Base-by-base conservation (phyloP, 2,797 vertebrate genomes). In the Malurus splendens region DNA sequence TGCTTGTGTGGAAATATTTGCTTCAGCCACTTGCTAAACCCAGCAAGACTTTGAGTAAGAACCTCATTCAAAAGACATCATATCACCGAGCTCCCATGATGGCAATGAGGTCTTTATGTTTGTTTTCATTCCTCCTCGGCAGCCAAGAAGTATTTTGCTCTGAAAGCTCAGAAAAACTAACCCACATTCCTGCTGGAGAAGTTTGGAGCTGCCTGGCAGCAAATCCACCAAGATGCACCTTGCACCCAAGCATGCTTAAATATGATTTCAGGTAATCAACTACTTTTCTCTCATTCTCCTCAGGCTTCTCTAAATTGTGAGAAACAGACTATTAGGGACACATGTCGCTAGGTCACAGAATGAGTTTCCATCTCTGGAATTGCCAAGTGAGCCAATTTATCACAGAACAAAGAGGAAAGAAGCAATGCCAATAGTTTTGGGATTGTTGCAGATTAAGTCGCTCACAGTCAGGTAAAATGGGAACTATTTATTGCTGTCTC, bases 21-120 rank as follows among this genome's bases (percentile, higher is more conserved):
- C 56, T 72, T 90, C 82, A 90, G 78, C n/a, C 72, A 68, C 65
- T 28, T 52, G 66, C 77, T 90, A 80, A 82, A 91, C 54, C 71
- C 71, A 81, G 24, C 32, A 83, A 54, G 59, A 57, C 62, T 65
- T 83, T 27, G 71, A 76, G 64, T 48, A 83, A 90, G 62, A 73
- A 47, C n/a, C 15, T 82, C 28, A 83, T 59, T 86, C 60, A 66
- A 76, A 78, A 90, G 47, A 74, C 67, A 50, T 33, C 16, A 12
- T 82, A 56, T 60, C 71, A 68, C 32, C 44, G 48, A 59, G 81
- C 13, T 88, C 83, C 85, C n/a, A 72, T 14, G 67, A 92, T 27
- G 51, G 68, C 51, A 85, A 79, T 66, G 74, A 83, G 12, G 14
- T 20, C 57, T 89, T 85, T 50, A 60, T 19, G 52, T 42, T 66